These are phyloP conservation scores for Nomada ferruginata DNA, from an alignment of 2,888 invertebrate species.

Conservation along the genomic window DNA sequence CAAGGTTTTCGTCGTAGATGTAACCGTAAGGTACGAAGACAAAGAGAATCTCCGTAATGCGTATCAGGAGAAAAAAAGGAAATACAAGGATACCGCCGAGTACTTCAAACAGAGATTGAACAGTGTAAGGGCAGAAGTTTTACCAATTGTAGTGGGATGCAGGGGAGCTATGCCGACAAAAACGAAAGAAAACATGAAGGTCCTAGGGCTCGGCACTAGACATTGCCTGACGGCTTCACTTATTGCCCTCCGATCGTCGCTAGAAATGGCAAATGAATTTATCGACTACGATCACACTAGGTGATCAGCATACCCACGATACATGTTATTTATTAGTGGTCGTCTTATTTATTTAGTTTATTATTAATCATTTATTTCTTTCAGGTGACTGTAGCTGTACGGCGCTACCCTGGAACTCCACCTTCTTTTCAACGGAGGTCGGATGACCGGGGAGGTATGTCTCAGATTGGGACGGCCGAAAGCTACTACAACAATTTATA, in stretches of 20 bases:
- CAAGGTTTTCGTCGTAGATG: slow-evolving; percentile 7
- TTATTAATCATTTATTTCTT: no score
- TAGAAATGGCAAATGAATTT: no score
- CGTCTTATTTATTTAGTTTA: background rate
- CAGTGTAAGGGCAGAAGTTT: background rate
- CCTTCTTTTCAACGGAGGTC: no score
- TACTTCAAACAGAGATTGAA: fast-evolving
- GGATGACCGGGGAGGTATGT: no score
- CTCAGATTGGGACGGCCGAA: no score
- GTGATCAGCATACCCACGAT: background rate
- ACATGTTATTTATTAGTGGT: background rate
- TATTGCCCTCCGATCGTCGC: no score
- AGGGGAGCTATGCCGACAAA: background rate
- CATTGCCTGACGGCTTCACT: background rate
- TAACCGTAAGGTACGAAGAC: slow-evolving; percentile 15
- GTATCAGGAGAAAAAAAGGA: background rate
- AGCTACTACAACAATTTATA: background rate
- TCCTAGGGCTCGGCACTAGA: background rate
- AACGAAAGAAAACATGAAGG: background rate
- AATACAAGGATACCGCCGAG: background rate
- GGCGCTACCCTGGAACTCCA: no score
- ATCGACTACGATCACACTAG: background rate
- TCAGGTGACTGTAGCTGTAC: no score
- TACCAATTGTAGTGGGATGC: background rate
- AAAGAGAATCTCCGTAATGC: background rate